These are phyloP conservation scores for Kradibia gibbosae DNA, from an alignment of 1,140 invertebrate species.

Conservation along the genomic window DNA sequence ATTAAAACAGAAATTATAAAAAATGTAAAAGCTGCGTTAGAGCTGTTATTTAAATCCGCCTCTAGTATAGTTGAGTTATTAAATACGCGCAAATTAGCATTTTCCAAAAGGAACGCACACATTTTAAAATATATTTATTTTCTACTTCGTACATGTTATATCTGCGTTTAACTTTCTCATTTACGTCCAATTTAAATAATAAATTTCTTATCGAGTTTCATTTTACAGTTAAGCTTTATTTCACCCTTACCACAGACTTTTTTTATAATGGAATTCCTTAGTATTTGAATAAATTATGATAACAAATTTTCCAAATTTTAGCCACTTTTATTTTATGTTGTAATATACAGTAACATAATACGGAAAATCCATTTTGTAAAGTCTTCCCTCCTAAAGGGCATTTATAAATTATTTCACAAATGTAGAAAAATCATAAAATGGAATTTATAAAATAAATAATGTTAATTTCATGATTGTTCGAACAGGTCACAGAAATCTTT, in stretches of 20 bases:
- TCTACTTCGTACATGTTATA: not conserved
- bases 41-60: constrained; percentile 58
- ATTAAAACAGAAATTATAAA: constrained; percentile 42
- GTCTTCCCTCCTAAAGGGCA: not conserved
- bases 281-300: not conserved
- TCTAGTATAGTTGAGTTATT: not conserved
- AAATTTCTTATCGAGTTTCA: constrained; percentile 15
- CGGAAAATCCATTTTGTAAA: not conserved
- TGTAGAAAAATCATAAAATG: not conserved
- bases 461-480: no score
- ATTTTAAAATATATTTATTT: constrained; percentile 31
- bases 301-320: not conserved
- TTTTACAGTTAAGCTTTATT: not conserved
- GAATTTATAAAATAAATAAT: not conserved
- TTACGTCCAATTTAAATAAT: constrained; percentile 17
- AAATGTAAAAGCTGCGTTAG: constrained; percentile 34
- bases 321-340: not conserved
- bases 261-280: not conserved
- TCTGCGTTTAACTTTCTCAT: constrained; percentile 17
- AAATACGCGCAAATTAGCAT: constrained; percentile 27
- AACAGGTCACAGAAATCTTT: no score
- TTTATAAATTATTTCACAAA: not conserved
- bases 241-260: not conserved
- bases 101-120: constrained; percentile 21
- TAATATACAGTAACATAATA: not conserved